phyloP scores from a whole-genome alignment of 1,140 invertebrate genomes.

The Nasonia giraulti region DNA sequence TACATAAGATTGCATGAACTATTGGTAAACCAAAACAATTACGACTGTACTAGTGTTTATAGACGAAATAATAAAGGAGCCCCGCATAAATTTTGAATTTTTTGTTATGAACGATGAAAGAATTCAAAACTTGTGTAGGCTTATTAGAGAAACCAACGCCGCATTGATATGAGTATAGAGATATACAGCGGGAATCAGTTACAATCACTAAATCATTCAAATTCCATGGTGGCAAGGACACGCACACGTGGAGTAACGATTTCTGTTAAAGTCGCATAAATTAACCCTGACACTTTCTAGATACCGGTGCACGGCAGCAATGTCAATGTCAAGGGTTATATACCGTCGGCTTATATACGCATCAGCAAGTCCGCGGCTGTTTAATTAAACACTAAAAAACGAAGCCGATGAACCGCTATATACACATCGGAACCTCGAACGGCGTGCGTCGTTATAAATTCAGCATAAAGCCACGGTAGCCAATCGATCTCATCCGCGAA shows the following conservation, averaged over 20 bases:
- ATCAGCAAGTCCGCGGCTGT: not conserved
- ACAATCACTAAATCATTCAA: not conserved
- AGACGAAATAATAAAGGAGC: no score
- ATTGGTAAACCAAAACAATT: no score
- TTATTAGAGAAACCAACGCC: no score
- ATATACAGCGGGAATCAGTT: not conserved
- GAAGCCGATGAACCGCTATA: not conserved
- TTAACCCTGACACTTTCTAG: not conserved
- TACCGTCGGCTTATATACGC: not conserved
- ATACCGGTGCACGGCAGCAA: not conserved
- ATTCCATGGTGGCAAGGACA: not conserved
- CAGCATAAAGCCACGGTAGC: not conserved
- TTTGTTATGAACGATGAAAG: no score
- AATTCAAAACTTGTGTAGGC: no score
- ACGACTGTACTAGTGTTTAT: no score
- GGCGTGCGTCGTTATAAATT: not conserved
- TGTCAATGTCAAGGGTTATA: slow-evolving; percentile 4
- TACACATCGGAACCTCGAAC: not conserved
- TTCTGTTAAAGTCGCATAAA: not conserved
- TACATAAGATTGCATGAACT: no score
- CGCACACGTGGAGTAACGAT: not conserved
- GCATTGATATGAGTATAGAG: not conserved
- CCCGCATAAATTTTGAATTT: no score
- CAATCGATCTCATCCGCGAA: not conserved
- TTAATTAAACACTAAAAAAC: not conserved